These are phyloP conservation scores for Lucilia cuprina DNA, from an alignment of 1,140 invertebrate genomes.

Conservation along the genomic window DNA sequence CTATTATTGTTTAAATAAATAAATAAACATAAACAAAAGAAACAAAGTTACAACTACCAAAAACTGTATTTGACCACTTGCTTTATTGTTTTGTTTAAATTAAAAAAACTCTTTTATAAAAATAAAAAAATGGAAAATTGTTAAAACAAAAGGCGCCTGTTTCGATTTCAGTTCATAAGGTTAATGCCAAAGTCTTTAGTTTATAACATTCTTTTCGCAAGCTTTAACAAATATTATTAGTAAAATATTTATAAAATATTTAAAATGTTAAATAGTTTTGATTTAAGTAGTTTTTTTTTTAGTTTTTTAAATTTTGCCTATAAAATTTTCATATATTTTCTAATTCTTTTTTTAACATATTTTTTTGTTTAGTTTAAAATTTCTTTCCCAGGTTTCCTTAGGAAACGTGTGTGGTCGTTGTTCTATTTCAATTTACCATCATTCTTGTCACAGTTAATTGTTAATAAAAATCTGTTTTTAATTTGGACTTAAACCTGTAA, in stretches of 20 bases:
- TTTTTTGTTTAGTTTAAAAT: background rate
- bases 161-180: slow-evolving; percentile 4
- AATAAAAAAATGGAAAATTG: background rate
- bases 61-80: background rate
- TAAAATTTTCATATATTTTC: too few species aligned
- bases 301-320: too few species aligned
- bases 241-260: too few species aligned
- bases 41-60: too few species aligned
- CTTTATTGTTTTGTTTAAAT: background rate
- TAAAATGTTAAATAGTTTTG: too few species aligned
- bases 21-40: background rate
- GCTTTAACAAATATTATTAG: too few species aligned
- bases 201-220: background rate
- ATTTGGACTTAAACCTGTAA: background rate
- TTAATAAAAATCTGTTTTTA: slow-evolving; percentile 4
- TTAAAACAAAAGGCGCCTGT: slow-evolving; percentile 17
- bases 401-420: background rate
- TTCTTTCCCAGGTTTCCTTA: background rate
- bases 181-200: slow-evolving; percentile 8
- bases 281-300: too few species aligned
- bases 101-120: background rate
- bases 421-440: background rate
- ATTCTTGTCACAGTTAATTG: background rate
- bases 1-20: background rate
- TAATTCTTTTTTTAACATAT: too few species aligned